These are phyloP conservation scores for Ectropis grisescens DNA, from an alignment of 1,140 invertebrate species.

Conservation along the genomic window DNA sequence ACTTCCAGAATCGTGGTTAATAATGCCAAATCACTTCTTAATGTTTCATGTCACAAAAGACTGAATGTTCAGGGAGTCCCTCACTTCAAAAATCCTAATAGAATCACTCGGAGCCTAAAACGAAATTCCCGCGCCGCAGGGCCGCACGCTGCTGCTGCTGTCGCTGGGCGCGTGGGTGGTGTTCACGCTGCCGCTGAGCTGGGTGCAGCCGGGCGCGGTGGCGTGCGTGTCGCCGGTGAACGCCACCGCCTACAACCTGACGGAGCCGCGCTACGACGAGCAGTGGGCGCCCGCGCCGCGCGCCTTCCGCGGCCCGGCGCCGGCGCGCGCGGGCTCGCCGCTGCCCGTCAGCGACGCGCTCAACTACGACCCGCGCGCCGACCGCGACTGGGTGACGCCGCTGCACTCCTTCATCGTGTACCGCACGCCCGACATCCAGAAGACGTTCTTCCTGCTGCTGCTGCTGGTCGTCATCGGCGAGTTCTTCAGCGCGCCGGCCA, in stretches of 20 bases:
- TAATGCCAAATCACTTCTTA: too few species aligned
- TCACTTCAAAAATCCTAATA: too few species aligned
- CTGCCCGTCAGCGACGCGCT: slow-evolving; percentile 82
- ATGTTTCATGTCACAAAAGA: too few species aligned
- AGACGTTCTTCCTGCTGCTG: slow-evolving; percentile 95
- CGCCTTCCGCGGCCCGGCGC: slow-evolving; percentile 31
- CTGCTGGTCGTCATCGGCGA: slow-evolving; percentile 96
- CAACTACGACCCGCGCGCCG: slow-evolving; percentile 85
- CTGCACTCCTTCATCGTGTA: slow-evolving; percentile 96
- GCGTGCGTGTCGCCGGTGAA: slow-evolving; percentile 87
- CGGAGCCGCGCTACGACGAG: slow-evolving; percentile 60
- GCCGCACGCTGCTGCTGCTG: slow-evolving; percentile 89
- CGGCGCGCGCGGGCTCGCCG: slow-evolving; percentile 74
- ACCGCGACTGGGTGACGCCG: slow-evolving; percentile 88
- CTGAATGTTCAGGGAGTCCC: too few species aligned
- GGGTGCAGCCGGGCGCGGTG: slow-evolving; percentile 93
- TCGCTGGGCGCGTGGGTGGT: slow-evolving; percentile 96
- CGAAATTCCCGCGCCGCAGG: too few species aligned
- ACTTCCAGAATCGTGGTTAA: too few species aligned
- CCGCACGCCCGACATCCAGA: slow-evolving; percentile 87
- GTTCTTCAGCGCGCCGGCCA: slow-evolving; percentile 97
- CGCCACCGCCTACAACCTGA: slow-evolving; percentile 73
- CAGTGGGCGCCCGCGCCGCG: slow-evolving; percentile 23
- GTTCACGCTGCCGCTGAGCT: slow-evolving; percentile 95
- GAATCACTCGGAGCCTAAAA: too few species aligned